Base-by-base conservation (phyloP, 2,888 invertebrate genomes). In the Lydus trimaculatus region DNA sequence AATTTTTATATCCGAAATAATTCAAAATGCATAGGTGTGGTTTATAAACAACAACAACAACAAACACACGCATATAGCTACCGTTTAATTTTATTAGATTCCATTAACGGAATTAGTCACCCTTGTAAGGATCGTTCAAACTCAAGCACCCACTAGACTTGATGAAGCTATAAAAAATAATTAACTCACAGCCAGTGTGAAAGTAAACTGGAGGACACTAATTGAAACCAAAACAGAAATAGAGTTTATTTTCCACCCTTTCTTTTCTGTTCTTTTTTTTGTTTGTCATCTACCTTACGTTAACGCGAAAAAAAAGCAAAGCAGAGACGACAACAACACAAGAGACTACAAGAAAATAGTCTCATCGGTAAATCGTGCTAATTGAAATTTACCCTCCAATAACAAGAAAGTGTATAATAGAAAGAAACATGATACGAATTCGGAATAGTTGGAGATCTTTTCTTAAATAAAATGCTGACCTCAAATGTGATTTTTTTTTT, bases 91-190 rank as follows among this genome's bases (percentile, higher is more conserved):
- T 65, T 66, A 73, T 73, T 75, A 76, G 72, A 74, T 75, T 73
- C 76, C 76, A 76, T 76, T 75, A 75, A 71, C 66, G 58, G 70
- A 75, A 74, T 75, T 70, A 72, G 68, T 43, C 65, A 69, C 63
- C 63, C 62, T 63, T 48, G 31, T 52, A 20, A 52, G 48, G 65
- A 58, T 63, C 62, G 58, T 64, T 67, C 72, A 58, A 62, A 61
- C 11, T 39, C 58, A 48, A 60, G 61, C 58, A 58, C 39, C 58
- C 62, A 65, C 63, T 66, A 61, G 61, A 60, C 15, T 25, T 39
- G 64, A 70, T 69, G 66, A 66, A 69, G 66, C 70, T 64, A 64
- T 70, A 70, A 70, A 70, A 66, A 70, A 66, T 66, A 66, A 70
- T 66, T 66, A 70, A 59, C 64, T 59, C 33, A n/a, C n/a, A 11